phyloP scores from a whole-genome alignment of 2,888 invertebrate genomes.

The Trichogramma evanescens region DNA sequence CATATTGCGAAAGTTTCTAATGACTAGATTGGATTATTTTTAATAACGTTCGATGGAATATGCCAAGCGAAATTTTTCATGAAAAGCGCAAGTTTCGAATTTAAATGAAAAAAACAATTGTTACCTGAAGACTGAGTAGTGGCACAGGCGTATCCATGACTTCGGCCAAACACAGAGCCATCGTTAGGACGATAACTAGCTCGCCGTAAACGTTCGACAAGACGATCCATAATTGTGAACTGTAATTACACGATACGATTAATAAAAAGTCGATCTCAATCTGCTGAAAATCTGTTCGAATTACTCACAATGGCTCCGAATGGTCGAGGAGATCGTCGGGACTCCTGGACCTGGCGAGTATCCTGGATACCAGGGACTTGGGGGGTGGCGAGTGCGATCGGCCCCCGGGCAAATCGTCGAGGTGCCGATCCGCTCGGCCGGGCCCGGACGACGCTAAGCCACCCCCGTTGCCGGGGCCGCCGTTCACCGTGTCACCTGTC shows the following conservation, averaged over 20 bases:
- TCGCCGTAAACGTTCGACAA: constrained; percentile 53
- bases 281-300: neutral
- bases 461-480: constrained; percentile 32
- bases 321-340: constrained; percentile 43
- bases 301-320: constrained; percentile 47
- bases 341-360: constrained; percentile 38
- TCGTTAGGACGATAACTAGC: constrained; percentile 49
- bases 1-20: too few species aligned
- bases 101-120: constrained; percentile 2
- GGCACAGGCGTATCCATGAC: constrained; percentile 52
- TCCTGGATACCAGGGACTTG: constrained; percentile 39
- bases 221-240: constrained; percentile 50
- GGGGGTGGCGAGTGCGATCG: constrained; percentile 31
- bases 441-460: constrained; percentile 2
- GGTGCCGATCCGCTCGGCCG: neutral
- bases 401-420: constrained; percentile 5
- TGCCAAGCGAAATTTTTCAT: too few species aligned
- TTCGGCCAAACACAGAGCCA: constrained; percentile 51
- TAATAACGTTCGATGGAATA: too few species aligned
- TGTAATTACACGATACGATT: constrained; percentile 28
- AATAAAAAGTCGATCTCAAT: neutral
- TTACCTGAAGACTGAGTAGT: constrained; percentile 51
- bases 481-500: constrained; percentile 41
- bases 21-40: too few species aligned
- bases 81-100: too few species aligned